These are phyloP conservation scores for Chymomyza costata DNA, from an alignment of 1,140 invertebrate species.

Conservation along the genomic window DNA sequence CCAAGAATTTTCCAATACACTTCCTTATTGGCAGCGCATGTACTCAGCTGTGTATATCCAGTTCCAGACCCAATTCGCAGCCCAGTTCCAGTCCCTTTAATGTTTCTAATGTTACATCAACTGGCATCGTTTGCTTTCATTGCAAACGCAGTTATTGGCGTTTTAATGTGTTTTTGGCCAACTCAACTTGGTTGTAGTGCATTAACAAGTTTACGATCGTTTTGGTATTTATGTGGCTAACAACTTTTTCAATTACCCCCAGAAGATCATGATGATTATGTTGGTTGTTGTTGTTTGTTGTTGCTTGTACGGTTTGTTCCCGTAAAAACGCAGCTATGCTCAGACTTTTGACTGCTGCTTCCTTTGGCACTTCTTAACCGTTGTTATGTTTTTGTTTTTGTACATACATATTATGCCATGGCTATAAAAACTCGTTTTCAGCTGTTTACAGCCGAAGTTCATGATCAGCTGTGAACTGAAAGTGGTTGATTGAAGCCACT, in stretches of 20 bases:
- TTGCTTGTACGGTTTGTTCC: background rate
- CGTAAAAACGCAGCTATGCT: no score
- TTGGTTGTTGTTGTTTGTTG: slow-evolving; percentile 8
- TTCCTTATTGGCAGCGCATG: slow-evolving; percentile 50
- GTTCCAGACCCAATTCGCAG: no score
- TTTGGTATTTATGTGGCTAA: slow-evolving; percentile 67
- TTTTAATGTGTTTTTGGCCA: slow-evolving; percentile 42
- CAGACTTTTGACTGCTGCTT: background rate
- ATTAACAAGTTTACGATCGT: slow-evolving; percentile 66
- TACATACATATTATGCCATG: slow-evolving; percentile 63
- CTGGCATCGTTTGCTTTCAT: slow-evolving; percentile 7
- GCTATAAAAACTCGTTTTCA: slow-evolving; percentile 69
- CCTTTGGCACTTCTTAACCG: slow-evolving; percentile 4
- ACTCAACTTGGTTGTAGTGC: no score
- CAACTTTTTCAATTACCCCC: slow-evolving; percentile 65
- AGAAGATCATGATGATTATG: slow-evolving; percentile 44
- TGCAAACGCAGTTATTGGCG: slow-evolving; percentile 36
- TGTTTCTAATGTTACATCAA: no score
- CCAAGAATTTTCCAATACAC: slow-evolving; percentile 30
- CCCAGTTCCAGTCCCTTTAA: no score
- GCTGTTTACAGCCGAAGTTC: slow-evolving; percentile 59
- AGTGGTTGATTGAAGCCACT: slow-evolving; percentile 53
- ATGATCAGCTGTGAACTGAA: slow-evolving; percentile 69
- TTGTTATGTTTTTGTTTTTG: slow-evolving; percentile 9
- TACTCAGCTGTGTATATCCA: background rate